phyloP scores from a whole-genome alignment of 2,113 vertebrate species.

The Eulemur rufifrons region DNA sequence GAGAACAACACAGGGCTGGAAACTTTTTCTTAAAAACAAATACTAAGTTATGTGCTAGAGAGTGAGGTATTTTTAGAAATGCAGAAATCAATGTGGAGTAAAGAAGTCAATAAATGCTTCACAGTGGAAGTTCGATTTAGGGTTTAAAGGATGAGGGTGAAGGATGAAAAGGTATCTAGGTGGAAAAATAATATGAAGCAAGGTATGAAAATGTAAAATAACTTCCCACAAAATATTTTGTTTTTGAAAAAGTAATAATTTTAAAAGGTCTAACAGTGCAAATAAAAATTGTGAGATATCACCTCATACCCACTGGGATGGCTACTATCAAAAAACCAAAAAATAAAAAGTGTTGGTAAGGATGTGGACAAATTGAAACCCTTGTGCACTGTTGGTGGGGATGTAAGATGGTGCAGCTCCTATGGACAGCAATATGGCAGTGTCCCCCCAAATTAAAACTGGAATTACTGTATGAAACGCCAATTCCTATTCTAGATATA shows the following conservation, averaged over 20 bases:
- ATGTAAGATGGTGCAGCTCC: background rate
- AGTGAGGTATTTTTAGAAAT: background rate
- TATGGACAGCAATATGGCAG: background rate
- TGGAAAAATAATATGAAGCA: background rate
- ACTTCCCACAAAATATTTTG: background rate
- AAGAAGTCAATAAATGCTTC: background rate
- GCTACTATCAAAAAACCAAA: background rate
- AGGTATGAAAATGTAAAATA: background rate
- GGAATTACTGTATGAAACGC: background rate
- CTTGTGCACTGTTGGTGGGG: background rate
- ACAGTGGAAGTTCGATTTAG: background rate
- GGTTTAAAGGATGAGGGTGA: background rate
- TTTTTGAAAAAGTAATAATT: background rate
- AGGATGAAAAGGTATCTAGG: background rate
- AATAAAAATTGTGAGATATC: background rate
- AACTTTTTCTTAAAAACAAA: background rate
- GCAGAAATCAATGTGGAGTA: background rate
- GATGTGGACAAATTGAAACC: background rate
- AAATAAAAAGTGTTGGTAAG: background rate
- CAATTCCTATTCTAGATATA: background rate
- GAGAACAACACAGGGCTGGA: background rate
- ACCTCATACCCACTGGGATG: background rate
- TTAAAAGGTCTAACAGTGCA: background rate
- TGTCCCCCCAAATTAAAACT: background rate
- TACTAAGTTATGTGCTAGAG: background rate